Evolutionary conservation across 2,888 invertebrate species (phyloP).

Genomic region (Acleris emargana): DNA sequence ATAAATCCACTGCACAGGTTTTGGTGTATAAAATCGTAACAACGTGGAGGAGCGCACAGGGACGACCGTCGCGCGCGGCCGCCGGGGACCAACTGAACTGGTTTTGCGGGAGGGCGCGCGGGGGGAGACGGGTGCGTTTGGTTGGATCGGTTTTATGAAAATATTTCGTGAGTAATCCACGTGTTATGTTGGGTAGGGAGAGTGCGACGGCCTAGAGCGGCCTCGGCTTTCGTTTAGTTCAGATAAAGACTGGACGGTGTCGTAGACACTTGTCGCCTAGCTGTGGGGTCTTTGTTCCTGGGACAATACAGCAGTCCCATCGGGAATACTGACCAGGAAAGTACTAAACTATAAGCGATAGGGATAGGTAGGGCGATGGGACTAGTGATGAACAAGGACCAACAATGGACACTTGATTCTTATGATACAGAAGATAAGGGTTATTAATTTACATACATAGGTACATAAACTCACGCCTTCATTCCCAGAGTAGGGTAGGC

Average conservation of each 20-base stretch:
- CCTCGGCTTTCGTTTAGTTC: slow-evolving; percentile 66
- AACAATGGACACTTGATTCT: too few species aligned
- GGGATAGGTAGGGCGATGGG: too few species aligned
- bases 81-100: slow-evolving; percentile 82
- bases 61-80: slow-evolving; percentile 75
- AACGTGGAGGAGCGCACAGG: slow-evolving; percentile 60
- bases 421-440: too few species aligned
- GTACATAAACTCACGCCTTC: too few species aligned
- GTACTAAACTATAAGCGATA: too few species aligned
- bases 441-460: too few species aligned
- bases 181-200: slow-evolving; percentile 70
- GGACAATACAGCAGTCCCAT: too few species aligned
- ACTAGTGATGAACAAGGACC: too few species aligned
- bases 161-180: slow-evolving; percentile 84
- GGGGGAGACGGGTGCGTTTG: slow-evolving; percentile 68
- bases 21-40: slow-evolving; percentile 75
- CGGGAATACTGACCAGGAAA: too few species aligned
- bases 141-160: slow-evolving; percentile 82
- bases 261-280: slow-evolving; percentile 45
- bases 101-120: slow-evolving; percentile 67
- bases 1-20: slow-evolving; percentile 78
- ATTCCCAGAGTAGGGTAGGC: too few species aligned
- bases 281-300: slow-evolving; percentile 58
- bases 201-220: slow-evolving; percentile 81
- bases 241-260: slow-evolving; percentile 55